These are phyloP conservation scores for Andrena bucephala DNA, from an alignment of 2,888 invertebrate genomes.

Conservation along the genomic window DNA sequence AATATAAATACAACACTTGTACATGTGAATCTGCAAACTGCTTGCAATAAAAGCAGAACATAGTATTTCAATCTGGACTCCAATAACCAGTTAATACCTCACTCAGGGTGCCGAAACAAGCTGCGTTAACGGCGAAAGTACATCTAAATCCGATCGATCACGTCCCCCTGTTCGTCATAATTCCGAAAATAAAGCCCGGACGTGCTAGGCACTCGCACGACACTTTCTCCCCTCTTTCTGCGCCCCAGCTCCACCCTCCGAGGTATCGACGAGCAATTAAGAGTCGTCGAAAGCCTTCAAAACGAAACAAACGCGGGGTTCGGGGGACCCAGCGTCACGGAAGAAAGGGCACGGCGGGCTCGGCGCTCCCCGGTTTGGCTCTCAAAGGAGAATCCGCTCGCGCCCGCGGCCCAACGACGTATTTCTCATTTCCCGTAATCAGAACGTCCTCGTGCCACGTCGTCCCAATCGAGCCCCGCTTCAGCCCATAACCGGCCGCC, in stretches of 20 bases:
- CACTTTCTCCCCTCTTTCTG: background rate
- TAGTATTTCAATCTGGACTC: too few relatives aligned
- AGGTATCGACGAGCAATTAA: constrained; percentile 11
- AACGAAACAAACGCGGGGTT: background rate
- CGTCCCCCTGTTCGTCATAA: background rate
- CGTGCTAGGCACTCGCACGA: background rate
- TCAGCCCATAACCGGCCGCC: constrained; percentile 45
- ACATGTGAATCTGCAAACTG: too few relatives aligned
- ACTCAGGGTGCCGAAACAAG: too few relatives aligned
- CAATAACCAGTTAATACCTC: too few relatives aligned
- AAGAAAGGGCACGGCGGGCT: constrained; percentile 37
- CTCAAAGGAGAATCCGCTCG: constrained; percentile 45
- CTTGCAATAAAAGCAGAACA: too few relatives aligned
- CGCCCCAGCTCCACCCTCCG: background rate
- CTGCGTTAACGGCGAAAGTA: too few relatives aligned
- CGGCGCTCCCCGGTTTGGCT: constrained; percentile 25
- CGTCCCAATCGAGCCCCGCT: constrained; percentile 55
- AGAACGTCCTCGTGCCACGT: constrained; percentile 42
- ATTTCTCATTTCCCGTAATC: constrained; percentile 73
- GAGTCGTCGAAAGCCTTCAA: background rate
- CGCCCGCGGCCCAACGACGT: constrained; percentile 52
- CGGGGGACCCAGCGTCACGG: constrained; percentile 24
- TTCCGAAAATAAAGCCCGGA: background rate
- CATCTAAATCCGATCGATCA: too few relatives aligned
- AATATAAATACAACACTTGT: too few relatives aligned